These are phyloP conservation scores for Solea solea DNA, from an alignment of 2,113 vertebrate species.

Conservation along the genomic window DNA sequence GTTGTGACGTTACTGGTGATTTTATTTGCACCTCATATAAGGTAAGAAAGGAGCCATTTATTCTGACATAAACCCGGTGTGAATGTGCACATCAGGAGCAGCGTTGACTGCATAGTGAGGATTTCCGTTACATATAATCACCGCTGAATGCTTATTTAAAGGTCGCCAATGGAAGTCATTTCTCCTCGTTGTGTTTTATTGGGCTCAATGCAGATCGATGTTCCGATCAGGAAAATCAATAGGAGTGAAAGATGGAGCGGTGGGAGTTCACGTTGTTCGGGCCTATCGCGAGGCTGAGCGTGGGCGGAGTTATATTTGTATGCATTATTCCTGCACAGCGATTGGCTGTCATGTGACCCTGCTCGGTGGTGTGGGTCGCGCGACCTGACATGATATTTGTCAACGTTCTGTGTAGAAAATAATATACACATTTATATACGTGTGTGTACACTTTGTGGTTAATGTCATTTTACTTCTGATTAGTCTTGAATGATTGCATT, in stretches of 20 bases:
- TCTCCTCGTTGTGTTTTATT: too few species aligned
- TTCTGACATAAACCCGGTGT: too few species aligned
- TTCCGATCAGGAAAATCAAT: slow-evolving; percentile 33
- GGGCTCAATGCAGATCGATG: too few species aligned
- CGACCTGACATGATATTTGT: slow-evolving; percentile 29
- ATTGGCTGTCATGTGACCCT: slow-evolving; percentile 62
- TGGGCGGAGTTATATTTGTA: slow-evolving; percentile 63
- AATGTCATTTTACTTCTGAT: too few species aligned
- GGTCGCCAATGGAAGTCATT: too few species aligned
- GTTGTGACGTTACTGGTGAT: slow-evolving; percentile 78
- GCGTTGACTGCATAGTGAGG: too few species aligned
- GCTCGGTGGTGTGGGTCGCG: slow-evolving; percentile 56
- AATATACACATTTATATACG: too few species aligned
- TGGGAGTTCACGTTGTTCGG: slow-evolving; percentile 37
- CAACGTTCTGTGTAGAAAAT: slow-evolving; percentile 26
- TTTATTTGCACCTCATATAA: slow-evolving; percentile 83
- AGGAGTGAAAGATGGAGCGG: slow-evolving; percentile 30
- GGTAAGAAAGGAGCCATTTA: slow-evolving; percentile 75
- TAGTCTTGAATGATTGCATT: too few species aligned
- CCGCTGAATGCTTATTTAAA: too few species aligned
- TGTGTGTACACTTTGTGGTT: not conserved
- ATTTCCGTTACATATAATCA: too few species aligned
- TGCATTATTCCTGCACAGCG: slow-evolving; percentile 9
- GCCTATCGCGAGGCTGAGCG: slow-evolving; percentile 60
- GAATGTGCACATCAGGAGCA: too few species aligned